Evolutionary conservation across 2,113 vertebrate genomes (phyloP).

Genomic region (Spilogale gracilis): DNA sequence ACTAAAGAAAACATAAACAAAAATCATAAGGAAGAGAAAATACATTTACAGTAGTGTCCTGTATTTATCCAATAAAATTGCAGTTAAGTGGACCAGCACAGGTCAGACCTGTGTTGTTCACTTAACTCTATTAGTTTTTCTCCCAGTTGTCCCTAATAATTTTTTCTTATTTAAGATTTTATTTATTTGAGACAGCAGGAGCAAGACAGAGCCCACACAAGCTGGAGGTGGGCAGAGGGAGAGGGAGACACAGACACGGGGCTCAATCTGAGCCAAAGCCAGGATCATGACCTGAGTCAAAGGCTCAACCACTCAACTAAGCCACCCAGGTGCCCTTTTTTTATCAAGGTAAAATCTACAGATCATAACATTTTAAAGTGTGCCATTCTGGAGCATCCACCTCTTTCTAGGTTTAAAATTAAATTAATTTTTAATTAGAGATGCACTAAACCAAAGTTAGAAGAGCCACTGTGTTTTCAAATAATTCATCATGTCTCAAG

Average conservation of each 20-base stretch:
- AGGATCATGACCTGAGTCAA: not conserved
- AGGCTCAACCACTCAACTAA: not conserved
- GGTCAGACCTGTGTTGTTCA: not conserved
- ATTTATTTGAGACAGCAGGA: no score
- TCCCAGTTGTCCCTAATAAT: not conserved
- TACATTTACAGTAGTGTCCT: not conserved
- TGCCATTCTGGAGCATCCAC: not conserved
- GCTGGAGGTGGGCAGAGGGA: no score
- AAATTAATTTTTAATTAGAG: not conserved
- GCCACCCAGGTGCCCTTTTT: not conserved
- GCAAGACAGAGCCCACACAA: no score
- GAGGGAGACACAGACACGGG: no score
- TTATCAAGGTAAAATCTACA: not conserved
- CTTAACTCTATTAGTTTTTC: not conserved
- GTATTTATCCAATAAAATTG: not conserved
- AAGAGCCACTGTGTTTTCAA: not conserved
- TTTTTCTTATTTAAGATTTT: not conserved
- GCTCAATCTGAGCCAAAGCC: no score
- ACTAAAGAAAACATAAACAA: not conserved
- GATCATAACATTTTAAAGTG: not conserved
- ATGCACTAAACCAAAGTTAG: not conserved
- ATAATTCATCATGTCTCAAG: not conserved
- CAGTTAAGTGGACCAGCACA: not conserved
- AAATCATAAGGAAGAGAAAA: not conserved
- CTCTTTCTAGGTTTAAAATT: slow-evolving; percentile 11